These are phyloP conservation scores for Apogon hyalosoma DNA, from an alignment of 2,797 vertebrate species.

Conservation along the genomic window DNA sequence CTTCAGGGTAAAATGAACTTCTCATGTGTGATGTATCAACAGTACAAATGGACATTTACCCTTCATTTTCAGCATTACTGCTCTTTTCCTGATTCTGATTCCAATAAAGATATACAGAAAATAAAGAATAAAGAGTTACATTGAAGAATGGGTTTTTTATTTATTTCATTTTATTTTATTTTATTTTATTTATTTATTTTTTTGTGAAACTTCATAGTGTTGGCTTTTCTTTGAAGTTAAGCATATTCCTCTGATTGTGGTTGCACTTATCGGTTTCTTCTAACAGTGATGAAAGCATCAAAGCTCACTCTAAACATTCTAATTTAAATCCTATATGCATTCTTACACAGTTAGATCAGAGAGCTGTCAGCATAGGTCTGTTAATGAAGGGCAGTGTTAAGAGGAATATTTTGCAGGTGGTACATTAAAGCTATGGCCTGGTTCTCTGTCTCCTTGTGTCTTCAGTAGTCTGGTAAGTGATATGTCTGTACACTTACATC, in stretches of 20 bases:
- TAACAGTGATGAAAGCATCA: slow-evolving; percentile 3
- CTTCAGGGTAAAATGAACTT: slow-evolving; percentile 38
- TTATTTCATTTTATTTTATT: too few relatives aligned
- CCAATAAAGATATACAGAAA: not conserved
- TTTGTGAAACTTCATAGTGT: not conserved
- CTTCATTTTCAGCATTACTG: not conserved
- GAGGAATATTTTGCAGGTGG: slow-evolving; percentile 13
- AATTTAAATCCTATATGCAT: slow-evolving; percentile 10
- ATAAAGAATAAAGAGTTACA: not conserved
- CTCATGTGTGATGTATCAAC: slow-evolving; percentile 4
- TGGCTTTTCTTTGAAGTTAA: slow-evolving; percentile 4
- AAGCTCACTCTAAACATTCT: not conserved
- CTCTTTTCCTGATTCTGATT: not conserved
- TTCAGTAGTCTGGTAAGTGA: slow-evolving; percentile 32
- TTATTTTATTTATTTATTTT: not conserved
- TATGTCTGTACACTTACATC: slow-evolving; percentile 32
- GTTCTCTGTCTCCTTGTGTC: slow-evolving; percentile 39
- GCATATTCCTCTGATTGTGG: not conserved
- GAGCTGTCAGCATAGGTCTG: not conserved
- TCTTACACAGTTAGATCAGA: slow-evolving; percentile 6
- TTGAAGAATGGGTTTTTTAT: slow-evolving; percentile 19
- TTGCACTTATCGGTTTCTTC: slow-evolving; percentile 8
- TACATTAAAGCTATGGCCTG: slow-evolving; percentile 53
- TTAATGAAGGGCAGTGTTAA: slow-evolving; percentile 14
- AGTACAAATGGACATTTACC: slow-evolving; percentile 14